These are phyloP conservation scores for Forbesichthys papilliferus DNA, from an alignment of 2,113 vertebrate species.

Conservation along the genomic window DNA sequence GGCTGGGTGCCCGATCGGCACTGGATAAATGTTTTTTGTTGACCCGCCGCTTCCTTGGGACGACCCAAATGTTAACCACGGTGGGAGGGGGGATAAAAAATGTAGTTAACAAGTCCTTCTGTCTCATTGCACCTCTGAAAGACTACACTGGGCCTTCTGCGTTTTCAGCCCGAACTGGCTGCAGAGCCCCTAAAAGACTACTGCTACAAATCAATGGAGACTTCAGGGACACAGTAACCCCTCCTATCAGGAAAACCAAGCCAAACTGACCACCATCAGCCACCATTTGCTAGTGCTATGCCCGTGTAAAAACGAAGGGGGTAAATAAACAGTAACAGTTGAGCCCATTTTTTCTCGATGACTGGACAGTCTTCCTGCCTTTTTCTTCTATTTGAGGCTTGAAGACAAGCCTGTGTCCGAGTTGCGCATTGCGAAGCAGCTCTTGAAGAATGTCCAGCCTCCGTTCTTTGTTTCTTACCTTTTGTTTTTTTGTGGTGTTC, in stretches of 20 bases:
- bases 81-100: constrained; percentile 6
- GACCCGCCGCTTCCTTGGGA: constrained; percentile 4
- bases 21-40: constrained; percentile 1
- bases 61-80: background rate
- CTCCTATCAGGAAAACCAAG: background rate
- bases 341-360: constrained; percentile 2
- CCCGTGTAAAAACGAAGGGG: no score
- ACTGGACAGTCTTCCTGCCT: constrained; percentile 25
- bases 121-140: constrained; percentile 1
- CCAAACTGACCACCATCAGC: no score
- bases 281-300: no score
- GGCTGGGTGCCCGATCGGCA: background rate
- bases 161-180: no score
- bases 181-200: background rate
- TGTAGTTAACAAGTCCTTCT: background rate
- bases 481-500: constrained; percentile 78
- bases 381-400: constrained; percentile 12
- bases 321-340: background rate
- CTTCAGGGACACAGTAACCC: background rate
- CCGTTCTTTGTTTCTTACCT: constrained; percentile 14
- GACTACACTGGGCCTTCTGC: background rate
- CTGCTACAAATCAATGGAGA: background rate
- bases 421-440: constrained; percentile 7
- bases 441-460: background rate
- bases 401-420: constrained; percentile 25